These are phyloP conservation scores for Psilopogon haemacephalus DNA, from an alignment of 2,113 vertebrate genomes.

Conservation along the genomic window DNA sequence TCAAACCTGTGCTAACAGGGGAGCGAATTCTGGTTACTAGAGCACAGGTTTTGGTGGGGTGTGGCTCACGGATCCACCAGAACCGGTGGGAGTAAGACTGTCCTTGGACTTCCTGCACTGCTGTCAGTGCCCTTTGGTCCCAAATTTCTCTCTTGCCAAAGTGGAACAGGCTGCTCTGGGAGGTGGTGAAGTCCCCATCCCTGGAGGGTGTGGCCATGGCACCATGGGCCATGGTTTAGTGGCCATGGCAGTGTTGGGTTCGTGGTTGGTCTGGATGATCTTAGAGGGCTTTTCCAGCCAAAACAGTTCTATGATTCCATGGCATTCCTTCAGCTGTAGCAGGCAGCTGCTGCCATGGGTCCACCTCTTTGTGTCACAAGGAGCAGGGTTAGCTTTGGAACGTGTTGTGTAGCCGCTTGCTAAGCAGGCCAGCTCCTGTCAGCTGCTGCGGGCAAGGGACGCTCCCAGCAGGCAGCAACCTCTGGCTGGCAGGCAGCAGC, in stretches of 20 bases:
- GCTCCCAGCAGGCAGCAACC: not conserved
- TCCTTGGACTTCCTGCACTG: not conserved
- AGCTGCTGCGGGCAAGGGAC: not conserved
- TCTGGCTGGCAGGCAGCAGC: slow-evolving; percentile 20
- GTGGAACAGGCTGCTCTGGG: too few relatives aligned
- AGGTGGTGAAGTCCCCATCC: too few relatives aligned
- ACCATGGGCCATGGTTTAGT: too few relatives aligned
- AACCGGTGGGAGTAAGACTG: not conserved
- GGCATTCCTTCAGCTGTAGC: not conserved
- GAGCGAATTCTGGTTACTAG: not conserved
- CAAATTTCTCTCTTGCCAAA: not conserved
- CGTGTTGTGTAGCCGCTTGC: not conserved
- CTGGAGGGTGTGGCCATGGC: too few relatives aligned
- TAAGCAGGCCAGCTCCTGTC: not conserved
- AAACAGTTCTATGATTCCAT: too few relatives aligned
- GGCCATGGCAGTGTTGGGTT: too few relatives aligned
- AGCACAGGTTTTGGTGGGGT: not conserved
- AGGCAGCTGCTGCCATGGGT: not conserved
- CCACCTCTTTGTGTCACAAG: not conserved
- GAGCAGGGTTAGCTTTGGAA: not conserved
- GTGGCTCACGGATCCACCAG: not conserved
- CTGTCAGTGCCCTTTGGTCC: not conserved
- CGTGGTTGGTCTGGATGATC: too few relatives aligned
- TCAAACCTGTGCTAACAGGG: not conserved
- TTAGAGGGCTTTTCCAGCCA: too few relatives aligned